Evolutionary conservation across 1,140 invertebrate species (phyloP), one percentile per base, ranked within the genome.

Genomic region (Polypedilum pembai): DNA sequence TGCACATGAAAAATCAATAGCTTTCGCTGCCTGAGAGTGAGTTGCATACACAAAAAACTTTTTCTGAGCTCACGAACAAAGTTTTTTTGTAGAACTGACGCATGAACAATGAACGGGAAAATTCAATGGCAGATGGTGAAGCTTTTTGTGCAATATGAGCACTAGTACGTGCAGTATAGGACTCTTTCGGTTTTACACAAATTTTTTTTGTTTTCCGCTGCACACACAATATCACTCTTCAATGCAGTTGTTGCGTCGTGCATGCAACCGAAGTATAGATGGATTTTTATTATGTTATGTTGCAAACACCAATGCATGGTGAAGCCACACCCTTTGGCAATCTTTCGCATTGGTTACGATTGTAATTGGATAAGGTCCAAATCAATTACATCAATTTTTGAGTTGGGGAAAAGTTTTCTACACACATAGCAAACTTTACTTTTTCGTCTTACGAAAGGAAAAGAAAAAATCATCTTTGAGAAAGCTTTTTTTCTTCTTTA

Each of bases 271-370:
- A 69, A 69, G 17, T 69, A 20, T 21, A 69, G 65, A 69, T 69
- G 65, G 17, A 69, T 69, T 69, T 69, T 69, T 66, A n/a, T 66
- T 69, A 18, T 69, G 8, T 18, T 56, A 18, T 69, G 17, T 69
- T 18, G 65, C 65, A 69, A 69, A 21, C 65, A 69, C 65, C 65
- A 69, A 69, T 17, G 8, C 7, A 15, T 20, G 20, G n/a, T n/a
- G 65, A 69, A 69, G 65, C 65, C 65, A 69, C 65, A 69, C 65
- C 65, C 65, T 69, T 69, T 69, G 65, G 65, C 65, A 69, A 69
- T 20, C 65, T 56, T 17, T 69, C 65, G 65, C 65, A 69, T 69
- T 69, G 65, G 65, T 69, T 69, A 18, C 17, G 65, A 69, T 20
- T 69, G 65, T 69, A 69, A 69, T 69, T 69, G 65, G 65, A 69